Evolutionary conservation across 2,113 vertebrate genomes (phyloP).

Genomic region (Antennarius striatus): DNA sequence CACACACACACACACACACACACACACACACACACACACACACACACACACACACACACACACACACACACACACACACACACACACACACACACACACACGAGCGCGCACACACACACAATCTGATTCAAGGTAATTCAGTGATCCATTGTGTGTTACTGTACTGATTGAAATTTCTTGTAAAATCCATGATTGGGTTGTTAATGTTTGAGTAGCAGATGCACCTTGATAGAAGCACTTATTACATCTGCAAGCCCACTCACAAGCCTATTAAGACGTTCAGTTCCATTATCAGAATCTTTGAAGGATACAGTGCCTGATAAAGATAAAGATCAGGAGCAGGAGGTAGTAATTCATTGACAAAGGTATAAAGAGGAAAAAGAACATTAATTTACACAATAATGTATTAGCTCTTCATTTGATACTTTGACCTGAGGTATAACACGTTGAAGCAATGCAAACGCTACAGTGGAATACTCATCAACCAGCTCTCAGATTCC

Average conservation of each 20-base stretch:
- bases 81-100: no score
- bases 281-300: constrained; percentile 64
- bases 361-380: constrained; percentile 5
- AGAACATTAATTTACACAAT: constrained; percentile 16
- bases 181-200: constrained; percentile 3
- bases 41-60: no score
- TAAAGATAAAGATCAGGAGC: constrained; percentile 59
- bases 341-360: constrained; percentile 31
- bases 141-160: no score
- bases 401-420: constrained; percentile 48
- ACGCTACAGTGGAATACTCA: constrained; percentile 52
- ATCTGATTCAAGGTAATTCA: no score
- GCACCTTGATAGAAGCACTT: constrained; percentile 57
- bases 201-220: constrained; percentile 55
- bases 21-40: no score
- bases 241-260: constrained; percentile 55
- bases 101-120: no score
- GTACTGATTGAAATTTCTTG: constrained; percentile 6
- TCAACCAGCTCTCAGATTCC: constrained; percentile 47
- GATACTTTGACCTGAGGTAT: constrained; percentile 19
- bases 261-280: constrained; percentile 37
- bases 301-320: constrained; percentile 43
- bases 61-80: no score
- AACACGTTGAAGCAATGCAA: constrained; percentile 4
- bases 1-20: no score